Evolutionary conservation across 1,140 invertebrate genomes (phyloP), one percentile per base, ranked within the genome.

Genomic region (Aleiodes sp.): DNA sequence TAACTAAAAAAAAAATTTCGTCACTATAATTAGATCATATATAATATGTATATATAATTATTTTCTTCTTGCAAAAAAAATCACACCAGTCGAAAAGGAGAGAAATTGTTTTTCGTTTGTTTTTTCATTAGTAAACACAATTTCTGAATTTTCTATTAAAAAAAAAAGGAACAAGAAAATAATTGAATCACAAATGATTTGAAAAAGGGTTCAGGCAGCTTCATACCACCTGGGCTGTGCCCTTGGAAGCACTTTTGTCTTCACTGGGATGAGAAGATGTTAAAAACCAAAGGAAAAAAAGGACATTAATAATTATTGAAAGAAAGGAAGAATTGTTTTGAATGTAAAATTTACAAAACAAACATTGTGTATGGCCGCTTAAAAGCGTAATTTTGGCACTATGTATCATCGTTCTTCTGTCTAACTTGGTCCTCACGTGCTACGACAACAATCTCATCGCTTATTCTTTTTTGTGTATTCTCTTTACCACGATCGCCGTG

Each of bases 341-440:
- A n/a, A n/a, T n/a, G n/a, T n/a, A n/a, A 31, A 26, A 41, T 35
- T 41, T 29, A 64, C 29, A 52, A 67, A 73, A 70, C 41, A 16
- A 67, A 67, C 56, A 65, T 65, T 46, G 28, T 65, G 31, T 66
- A 66, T 65, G 21, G 62, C 41, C 68, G 65, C 61, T 29, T 65
- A 39, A 19, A 19, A 60, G 62, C 65, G 68, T 71, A 46, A 62
- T 75, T 79, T 81, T 81, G 79, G 79, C 79, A 81, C 79, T 81
- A 81, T 62, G 71, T 75, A 73, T 80, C 77, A 39, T 78, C 75
- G 52, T 68, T 68, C 29, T 75, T 75, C 33, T 74, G 66, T 71
- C 68, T 73, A 43, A 19, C 65, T 29, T 70, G 72, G 43, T 76
- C 78, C 12, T 79, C 74, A 19, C 70, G 68, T 9, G 46, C 21